These are phyloP conservation scores for Acrossocheilus wenchowensis DNA, from an alignment of 2,797 vertebrate species.

Conservation along the genomic window DNA sequence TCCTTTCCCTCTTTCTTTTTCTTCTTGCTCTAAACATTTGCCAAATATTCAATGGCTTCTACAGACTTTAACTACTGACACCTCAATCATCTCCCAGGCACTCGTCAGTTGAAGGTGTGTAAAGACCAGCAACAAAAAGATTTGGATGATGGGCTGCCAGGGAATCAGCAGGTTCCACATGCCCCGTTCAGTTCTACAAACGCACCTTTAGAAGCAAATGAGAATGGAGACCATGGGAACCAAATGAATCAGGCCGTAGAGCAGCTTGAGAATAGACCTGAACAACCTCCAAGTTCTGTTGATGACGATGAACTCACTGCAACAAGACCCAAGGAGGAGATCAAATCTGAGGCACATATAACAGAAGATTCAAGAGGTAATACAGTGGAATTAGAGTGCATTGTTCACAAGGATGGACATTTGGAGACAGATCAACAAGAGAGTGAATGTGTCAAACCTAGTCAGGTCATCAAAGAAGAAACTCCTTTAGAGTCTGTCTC, in stretches of 20 bases:
- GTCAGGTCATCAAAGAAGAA: constrained; percentile 31
- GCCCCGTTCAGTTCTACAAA: constrained; percentile 32
- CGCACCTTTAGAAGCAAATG: constrained; percentile 26
- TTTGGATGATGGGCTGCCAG: constrained; percentile 60
- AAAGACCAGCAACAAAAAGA: constrained; percentile 61
- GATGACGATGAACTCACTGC: constrained; percentile 23
- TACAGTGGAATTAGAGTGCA: constrained; percentile 23
- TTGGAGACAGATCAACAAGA: constrained; percentile 24
- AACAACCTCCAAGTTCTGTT: constrained; percentile 44
- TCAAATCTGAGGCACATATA: constrained; percentile 30
- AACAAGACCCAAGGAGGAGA: constrained; percentile 51
- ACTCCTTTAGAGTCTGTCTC: not conserved
- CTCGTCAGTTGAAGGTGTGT: constrained; percentile 69
- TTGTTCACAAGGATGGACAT: not conserved
- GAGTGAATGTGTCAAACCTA: constrained; percentile 7
- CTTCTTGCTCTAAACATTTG: constrained; percentile 63
- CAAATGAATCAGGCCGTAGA: constrained; percentile 17
- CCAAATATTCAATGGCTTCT: constrained; percentile 50
- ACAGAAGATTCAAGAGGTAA: not conserved
- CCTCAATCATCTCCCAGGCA: constrained; percentile 81
- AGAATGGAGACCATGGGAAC: not conserved
- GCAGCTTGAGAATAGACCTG: constrained; percentile 37
- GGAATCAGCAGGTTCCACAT: constrained; percentile 57
- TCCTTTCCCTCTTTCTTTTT: constrained; percentile 52
- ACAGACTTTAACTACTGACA: constrained; percentile 66